A percentile compares a stretch with the other conserved stretches of the same genome.
Evolutionary conservation across 1,140 invertebrate genomes (phyloP).

Genomic region (Ridgeia piscesae): DNA sequence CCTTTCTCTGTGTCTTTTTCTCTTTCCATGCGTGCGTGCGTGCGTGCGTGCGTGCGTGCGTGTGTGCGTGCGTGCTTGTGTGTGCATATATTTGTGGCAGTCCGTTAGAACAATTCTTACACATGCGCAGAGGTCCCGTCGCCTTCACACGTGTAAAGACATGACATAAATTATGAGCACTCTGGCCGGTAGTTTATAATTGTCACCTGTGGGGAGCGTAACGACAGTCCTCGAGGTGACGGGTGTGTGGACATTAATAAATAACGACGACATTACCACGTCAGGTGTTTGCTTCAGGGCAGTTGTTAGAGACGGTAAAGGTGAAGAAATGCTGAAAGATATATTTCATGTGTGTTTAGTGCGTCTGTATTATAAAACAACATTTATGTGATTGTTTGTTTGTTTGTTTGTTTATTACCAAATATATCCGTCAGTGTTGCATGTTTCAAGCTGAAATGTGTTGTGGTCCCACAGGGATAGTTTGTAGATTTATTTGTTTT

Average conservation of each 20-base stretch:
- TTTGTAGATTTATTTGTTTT: no score
- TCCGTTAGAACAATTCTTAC: not conserved
- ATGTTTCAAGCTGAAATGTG: no score
- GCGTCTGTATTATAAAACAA: no score
- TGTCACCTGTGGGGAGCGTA: not conserved
- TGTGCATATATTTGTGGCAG: not conserved
- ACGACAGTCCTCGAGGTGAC: not conserved
- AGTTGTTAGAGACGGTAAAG: not conserved
- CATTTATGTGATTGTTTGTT: no score
- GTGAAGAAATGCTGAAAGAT: not conserved
- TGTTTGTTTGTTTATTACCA: no score
- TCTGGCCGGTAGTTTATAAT: not conserved
- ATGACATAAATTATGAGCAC: not conserved
- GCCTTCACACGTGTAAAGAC: not conserved
- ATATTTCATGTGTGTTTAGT: not conserved
- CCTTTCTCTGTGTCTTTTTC: no score
- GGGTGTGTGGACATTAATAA: not conserved
- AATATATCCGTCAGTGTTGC: no score
- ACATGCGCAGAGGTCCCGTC: not conserved
- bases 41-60: not conserved
- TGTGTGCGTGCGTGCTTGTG: not conserved
- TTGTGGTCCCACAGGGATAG: no score
- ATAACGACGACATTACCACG: not conserved
- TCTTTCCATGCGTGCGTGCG: not conserved
- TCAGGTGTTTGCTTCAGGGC: not conserved